Percentiles rank a stretch among this genome's conserved stretches.
Evolutionary conservation across 2,888 invertebrate species (phyloP).

Genomic region (Drosophila subsilvestris): DNA sequence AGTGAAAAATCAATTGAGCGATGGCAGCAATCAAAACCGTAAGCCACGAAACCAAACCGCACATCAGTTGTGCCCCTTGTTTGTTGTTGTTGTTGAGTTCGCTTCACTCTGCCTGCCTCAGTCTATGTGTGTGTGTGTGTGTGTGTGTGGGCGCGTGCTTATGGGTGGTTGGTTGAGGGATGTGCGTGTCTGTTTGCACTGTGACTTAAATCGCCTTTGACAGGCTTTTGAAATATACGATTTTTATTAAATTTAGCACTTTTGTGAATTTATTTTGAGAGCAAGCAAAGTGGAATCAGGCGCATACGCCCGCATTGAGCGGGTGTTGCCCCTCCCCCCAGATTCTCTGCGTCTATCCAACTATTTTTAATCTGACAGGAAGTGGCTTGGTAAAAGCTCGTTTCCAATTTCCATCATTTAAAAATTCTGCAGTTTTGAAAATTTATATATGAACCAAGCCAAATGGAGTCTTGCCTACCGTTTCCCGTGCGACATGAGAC

Average conservation of each 20-base stretch:
- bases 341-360: constrained; percentile 4
- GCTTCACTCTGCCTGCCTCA: constrained; percentile 3
- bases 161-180: constrained; percentile 11
- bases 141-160: constrained; percentile 3
- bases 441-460: neutral
- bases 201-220: constrained; percentile 69
- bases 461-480: no score
- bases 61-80: constrained; percentile 54
- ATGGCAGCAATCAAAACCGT: constrained; percentile 78
- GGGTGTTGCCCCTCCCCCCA: neutral
- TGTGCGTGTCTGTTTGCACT: constrained; percentile 53
- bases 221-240: constrained; percentile 63
- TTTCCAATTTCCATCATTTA: neutral
- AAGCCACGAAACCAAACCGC: constrained; percentile 77
- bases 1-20: constrained; percentile 79
- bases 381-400: neutral
- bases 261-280: constrained; percentile 43
- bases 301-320: constrained; percentile 1
- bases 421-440: neutral
- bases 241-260: constrained; percentile 69
- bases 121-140: constrained; percentile 23
- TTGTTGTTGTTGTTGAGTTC: constrained; percentile 31
- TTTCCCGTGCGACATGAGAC: neutral
- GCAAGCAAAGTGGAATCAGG: constrained; percentile 17
- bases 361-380: neutral